Evolutionary conservation across 2,797 vertebrate genomes (phyloP).

Genomic region (Leptatherina wallacei): DNA sequence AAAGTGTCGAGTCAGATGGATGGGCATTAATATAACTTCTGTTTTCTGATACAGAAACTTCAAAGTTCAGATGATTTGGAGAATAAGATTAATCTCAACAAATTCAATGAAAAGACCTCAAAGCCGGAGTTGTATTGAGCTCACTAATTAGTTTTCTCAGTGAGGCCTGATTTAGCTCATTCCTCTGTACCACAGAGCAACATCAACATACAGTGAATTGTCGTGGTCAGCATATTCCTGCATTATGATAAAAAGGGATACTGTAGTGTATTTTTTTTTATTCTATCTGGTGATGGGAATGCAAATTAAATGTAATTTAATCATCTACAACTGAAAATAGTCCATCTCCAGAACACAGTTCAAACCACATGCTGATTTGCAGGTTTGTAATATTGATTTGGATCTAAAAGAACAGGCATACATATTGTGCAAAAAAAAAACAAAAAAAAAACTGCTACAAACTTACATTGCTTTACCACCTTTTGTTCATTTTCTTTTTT

Average conservation of each 20-base stretch:
- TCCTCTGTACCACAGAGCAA: background rate
- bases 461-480: background rate
- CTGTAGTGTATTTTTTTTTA: background rate
- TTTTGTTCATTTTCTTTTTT: background rate
- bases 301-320: background rate
- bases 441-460: background rate
- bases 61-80: background rate
- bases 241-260: background rate
- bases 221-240: background rate
- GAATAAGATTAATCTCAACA: background rate
- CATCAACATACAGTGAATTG: background rate
- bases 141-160: background rate
- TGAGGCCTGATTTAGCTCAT: background rate
- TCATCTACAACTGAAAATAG: slow-evolving; percentile 7
- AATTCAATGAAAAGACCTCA: background rate
- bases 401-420: background rate
- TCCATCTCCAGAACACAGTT: background rate
- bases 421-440: background rate
- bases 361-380: background rate
- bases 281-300: background rate
- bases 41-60: background rate
- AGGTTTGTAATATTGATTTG: background rate
- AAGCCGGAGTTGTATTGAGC: background rate
- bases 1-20: slow-evolving; percentile 21
- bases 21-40: background rate